Conservation (phyloP, 2,888 invertebrate genomes). For the Spatulosminthurus flaviceps region DNA sequence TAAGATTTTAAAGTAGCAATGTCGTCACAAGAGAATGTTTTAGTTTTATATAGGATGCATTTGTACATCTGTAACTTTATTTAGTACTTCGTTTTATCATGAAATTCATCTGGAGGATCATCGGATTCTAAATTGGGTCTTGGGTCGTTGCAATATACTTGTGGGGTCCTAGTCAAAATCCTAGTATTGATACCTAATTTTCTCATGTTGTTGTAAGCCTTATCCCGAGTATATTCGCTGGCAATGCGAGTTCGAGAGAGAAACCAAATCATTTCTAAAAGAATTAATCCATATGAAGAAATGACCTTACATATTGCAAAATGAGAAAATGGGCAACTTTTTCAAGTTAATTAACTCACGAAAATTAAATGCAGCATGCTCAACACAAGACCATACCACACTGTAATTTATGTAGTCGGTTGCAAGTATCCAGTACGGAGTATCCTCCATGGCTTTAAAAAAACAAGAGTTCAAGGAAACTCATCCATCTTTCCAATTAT, state of each 20-base stretch:
- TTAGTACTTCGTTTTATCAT: no score
- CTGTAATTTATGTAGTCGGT: not conserved
- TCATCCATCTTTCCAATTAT: no score
- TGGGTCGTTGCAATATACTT: not conserved
- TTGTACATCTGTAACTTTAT: no score
- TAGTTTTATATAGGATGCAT: no score
- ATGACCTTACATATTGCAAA: not conserved
- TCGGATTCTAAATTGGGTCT: not conserved
- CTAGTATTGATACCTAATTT: slow-evolving; percentile 1
- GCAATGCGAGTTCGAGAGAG: not conserved
- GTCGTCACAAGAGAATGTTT: no score
- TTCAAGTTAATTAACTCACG: not conserved
- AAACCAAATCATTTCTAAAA: not conserved
- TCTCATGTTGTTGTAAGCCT: not conserved
- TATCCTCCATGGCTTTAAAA: not conserved
- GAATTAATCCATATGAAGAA: not conserved
- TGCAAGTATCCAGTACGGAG: not conserved
- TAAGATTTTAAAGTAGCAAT: no score
- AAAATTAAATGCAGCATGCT: not conserved
- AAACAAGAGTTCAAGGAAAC: not conserved
- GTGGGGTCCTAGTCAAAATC: not conserved
- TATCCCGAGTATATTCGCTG: not conserved
- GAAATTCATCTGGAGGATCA: not conserved
- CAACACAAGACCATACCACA: not conserved
- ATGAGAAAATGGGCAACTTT: no score